Evolutionary conservation across 2,113 vertebrate species (phyloP).

Genomic region (Tragulus kanchil): DNA sequence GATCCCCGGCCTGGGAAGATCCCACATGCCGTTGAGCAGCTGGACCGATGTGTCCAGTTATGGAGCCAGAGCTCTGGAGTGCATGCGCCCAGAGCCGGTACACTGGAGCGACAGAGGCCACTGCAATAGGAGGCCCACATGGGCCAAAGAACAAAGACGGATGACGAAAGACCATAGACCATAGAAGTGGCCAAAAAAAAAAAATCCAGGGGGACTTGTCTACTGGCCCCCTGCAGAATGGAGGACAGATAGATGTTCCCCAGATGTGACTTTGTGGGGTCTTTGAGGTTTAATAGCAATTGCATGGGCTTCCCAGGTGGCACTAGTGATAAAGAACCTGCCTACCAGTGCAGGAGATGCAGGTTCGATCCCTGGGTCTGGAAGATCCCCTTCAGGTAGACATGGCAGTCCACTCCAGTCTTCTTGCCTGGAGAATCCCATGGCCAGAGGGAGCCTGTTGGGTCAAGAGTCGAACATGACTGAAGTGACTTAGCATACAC

Average conservation of each 20-base stretch:
- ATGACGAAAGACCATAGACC: no score
- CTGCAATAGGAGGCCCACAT: no score
- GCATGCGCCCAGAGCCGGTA: no score
- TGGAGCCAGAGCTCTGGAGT: no score
- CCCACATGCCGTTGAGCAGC: no score
- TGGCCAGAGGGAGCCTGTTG: background rate
- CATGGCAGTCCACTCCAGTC: background rate
- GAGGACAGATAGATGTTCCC: background rate
- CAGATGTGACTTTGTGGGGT: background rate
- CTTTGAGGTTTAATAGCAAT: background rate
- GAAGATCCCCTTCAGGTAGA: background rate
- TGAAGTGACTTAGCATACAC: background rate
- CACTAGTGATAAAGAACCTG: background rate
- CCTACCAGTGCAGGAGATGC: background rate
- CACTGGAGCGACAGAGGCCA: no score
- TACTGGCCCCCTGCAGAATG: no score
- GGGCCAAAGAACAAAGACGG: no score
- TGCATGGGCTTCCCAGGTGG: background rate
- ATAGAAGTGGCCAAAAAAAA: no score
- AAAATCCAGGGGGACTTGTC: no score
- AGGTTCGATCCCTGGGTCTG: background rate
- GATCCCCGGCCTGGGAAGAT: no score
- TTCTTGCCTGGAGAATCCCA: background rate
- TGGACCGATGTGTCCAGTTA: no score
- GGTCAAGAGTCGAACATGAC: background rate